phyloP scores from a whole-genome alignment of 2,888 invertebrate species.

The Parnassius apollo region DNA sequence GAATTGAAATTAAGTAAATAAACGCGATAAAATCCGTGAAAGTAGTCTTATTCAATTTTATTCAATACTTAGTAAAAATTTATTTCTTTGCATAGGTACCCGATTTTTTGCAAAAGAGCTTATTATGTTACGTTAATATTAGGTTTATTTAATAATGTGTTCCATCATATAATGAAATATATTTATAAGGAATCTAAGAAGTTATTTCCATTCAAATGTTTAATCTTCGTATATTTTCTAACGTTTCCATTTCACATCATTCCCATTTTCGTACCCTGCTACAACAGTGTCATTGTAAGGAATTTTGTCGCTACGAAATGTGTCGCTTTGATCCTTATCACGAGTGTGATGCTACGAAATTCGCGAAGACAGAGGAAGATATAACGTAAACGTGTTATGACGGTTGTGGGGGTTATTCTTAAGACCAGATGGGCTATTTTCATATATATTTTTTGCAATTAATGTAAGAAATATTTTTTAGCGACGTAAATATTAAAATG shows the following conservation, averaged over 20 bases:
- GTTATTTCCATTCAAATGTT: neutral
- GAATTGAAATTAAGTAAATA: too few relatives aligned
- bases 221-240: neutral
- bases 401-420: conserved; percentile 48
- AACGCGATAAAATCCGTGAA: too few relatives aligned
- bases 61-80: too few relatives aligned
- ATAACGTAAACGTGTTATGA: conserved; percentile 64
- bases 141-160: too few relatives aligned
- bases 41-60: too few relatives aligned
- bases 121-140: too few relatives aligned
- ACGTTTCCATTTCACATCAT: neutral
- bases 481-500: too few relatives aligned
- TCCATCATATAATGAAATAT: too few relatives aligned
- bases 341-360: conserved; percentile 57
- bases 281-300: conserved; percentile 10
- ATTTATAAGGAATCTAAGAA: too few relatives aligned
- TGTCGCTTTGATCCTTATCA: conserved; percentile 59
- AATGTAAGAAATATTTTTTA: too few relatives aligned
- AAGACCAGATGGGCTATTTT: conserved; percentile 17
- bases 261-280: neutral
- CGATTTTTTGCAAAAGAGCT: too few relatives aligned
- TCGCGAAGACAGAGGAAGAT: conserved; percentile 57
- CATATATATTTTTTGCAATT: conserved; percentile 6
- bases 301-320: conserved; percentile 32
- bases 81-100: too few relatives aligned